These are phyloP conservation scores for Hypolimnas misippus DNA, from an alignment of 2,888 invertebrate genomes.

Conservation along the genomic window DNA sequence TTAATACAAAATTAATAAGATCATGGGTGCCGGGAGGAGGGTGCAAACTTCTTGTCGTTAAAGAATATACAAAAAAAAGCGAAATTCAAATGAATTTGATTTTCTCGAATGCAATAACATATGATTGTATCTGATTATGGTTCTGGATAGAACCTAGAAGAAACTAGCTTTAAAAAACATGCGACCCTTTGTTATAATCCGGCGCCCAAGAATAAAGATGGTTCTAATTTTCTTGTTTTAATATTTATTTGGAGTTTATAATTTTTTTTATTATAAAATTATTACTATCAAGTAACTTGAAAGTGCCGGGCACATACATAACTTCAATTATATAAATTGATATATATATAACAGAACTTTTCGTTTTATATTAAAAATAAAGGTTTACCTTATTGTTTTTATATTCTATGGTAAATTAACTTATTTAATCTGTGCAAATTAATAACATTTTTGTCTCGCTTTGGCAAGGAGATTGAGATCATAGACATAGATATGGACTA, in stretches of 20 bases:
- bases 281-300: background rate
- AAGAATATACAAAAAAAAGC: background rate
- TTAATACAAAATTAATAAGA: background rate
- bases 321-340: background rate
- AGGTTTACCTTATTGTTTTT: no score
- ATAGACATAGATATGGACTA: no score
- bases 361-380: no score
- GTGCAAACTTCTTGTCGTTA: no score
- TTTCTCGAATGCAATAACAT: no score
- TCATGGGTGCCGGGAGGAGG: no score
- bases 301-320: background rate
- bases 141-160: no score
- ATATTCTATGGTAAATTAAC: no score
- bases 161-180: no score
- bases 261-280: background rate
- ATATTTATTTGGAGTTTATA: background rate
- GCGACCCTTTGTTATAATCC: no score
- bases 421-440: constrained; percentile 7
- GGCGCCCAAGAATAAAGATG: background rate
- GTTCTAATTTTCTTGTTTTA: background rate
- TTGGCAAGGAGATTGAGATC: constrained; percentile 48
- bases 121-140: no score
- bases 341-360: background rate
- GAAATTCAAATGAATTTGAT: no score
- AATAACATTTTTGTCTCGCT: constrained; percentile 47